Base-by-base conservation (phyloP, 2,113 vertebrate species). In the Prionailurus viverrinus region DNA sequence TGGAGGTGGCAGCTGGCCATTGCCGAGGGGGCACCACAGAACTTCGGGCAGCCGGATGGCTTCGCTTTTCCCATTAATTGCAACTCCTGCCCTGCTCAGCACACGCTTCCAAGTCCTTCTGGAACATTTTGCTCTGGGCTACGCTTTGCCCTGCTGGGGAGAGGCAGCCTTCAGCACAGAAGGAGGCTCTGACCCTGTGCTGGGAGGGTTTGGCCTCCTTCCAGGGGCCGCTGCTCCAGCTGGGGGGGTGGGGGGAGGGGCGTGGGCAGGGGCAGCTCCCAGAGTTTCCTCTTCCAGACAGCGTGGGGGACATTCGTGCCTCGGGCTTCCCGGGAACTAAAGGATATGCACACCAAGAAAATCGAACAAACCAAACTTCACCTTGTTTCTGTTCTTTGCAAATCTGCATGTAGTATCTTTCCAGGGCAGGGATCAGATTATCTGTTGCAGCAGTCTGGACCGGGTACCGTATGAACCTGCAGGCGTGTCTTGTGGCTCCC, bases 361-460 rank as follows among this genome's bases (percentile, higher is more conserved):
- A 45, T 25, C 29, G 0, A 61, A 61, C 39, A 13, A 21, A 15
- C 51, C 45, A 11, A 23, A 36, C 13, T 8, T 53, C 61, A 33
- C 2, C 45, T n/a, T 8, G 10, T 33, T 31, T 36, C 31, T 27
- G 10, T 18, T 73, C 41, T 41, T 41, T 31, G 23, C 16, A 14
- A 14, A 14, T 19, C n/a, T 9, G 7, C 18, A 5, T 1, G 27
- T 7, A 2, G 1, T 48, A 0, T 73, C 27, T 78, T n/a, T 27
- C 73, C 5, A 15, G 36, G 48, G 83, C 9, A 18, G 33, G 33
- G 19, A 1, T 10, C 29, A 4, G 21, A 5, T 61, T 13, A 29
- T 41, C 36, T 13, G 0, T 7, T 9, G 10, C 29, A 1, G 7
- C 7, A 1, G 79, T 51, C 82, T 82, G 45, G 29, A 53, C 6